A percentile compares a stretch with the other conserved stretches of the same genome.
Evolutionary conservation across 2,888 invertebrate species (phyloP).

Genomic region (Mimachlamys varia): DNA sequence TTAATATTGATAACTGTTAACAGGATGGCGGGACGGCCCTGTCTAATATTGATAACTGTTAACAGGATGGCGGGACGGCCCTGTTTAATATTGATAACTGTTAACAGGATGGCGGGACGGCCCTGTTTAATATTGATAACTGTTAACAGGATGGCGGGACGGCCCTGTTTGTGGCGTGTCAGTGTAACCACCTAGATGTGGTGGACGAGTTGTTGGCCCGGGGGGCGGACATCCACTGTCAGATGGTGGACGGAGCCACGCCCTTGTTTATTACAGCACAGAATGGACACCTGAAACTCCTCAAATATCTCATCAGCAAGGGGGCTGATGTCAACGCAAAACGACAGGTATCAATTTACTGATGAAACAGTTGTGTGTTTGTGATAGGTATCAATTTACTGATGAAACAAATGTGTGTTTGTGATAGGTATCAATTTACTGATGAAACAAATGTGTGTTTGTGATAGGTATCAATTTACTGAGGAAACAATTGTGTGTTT

Average conservation of each 20-base stretch:
- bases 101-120: no score
- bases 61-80: no score
- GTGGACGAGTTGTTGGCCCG: slow-evolving; percentile 88
- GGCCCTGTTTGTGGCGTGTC: slow-evolving; percentile 95
- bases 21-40: no score
- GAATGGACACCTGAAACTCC: slow-evolving; percentile 89
- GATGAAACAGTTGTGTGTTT: no score
- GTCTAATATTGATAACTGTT: no score
- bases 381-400: no score
- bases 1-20: no score
- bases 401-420: no score
- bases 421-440: no score
- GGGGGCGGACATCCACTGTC: slow-evolving; percentile 89
- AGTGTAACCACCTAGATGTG: slow-evolving; percentile 94
- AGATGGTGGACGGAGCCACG: slow-evolving; percentile 88
- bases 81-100: background rate
- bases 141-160: slow-evolving; percentile 92
- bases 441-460: no score
- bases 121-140: background rate
- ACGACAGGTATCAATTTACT: slow-evolving; percentile 71
- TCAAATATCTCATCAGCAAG: slow-evolving; percentile 77
- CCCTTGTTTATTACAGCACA: slow-evolving; percentile 97
- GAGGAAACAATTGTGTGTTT: no score
- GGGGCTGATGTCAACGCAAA: slow-evolving; percentile 77
- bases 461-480: no score